Evolutionary conservation across 2,888 invertebrate genomes (phyloP).

Genomic region (Acrobasis consociella): DNA sequence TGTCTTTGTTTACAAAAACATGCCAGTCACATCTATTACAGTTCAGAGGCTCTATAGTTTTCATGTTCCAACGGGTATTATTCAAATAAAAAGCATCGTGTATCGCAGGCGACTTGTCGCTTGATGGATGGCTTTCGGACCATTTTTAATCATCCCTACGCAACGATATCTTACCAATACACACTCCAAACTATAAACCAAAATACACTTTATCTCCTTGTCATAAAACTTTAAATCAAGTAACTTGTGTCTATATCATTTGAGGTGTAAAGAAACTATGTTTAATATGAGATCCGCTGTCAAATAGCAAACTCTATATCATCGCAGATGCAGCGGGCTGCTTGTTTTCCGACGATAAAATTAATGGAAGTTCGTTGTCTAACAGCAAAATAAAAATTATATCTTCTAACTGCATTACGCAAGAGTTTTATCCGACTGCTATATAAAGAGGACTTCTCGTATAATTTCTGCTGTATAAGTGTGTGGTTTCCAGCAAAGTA

Average conservation of each 20-base stretch:
- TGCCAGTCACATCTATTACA: no score
- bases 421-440: slow-evolving; percentile 3
- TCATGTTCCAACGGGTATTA: slow-evolving; percentile 47
- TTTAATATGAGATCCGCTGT: slow-evolving; percentile 54
- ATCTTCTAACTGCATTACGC: slow-evolving; percentile 21
- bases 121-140: slow-evolving; percentile 72
- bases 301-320: slow-evolving; percentile 48
- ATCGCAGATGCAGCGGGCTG: slow-evolving; percentile 35
- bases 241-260: background rate
- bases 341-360: slow-evolving; percentile 33
- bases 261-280: slow-evolving; percentile 34
- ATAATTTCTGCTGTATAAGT: no score
- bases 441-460: background rate
- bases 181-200: slow-evolving; percentile 25
- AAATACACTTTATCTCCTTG: slow-evolving; percentile 13
- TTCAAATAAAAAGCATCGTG: slow-evolving; percentile 70
- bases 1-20: no score
- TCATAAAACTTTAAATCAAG: slow-evolving; percentile 12
- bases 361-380: slow-evolving; percentile 28
- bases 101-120: slow-evolving; percentile 65
- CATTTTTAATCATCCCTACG: slow-evolving; percentile 71
- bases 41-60: slow-evolving; percentile 29
- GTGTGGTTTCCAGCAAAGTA: no score
- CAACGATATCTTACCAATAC: slow-evolving; percentile 31
- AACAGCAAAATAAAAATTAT: slow-evolving; percentile 11